Conservation (phyloP, 2,797 vertebrate genomes). For the Sebastes minor region DNA sequence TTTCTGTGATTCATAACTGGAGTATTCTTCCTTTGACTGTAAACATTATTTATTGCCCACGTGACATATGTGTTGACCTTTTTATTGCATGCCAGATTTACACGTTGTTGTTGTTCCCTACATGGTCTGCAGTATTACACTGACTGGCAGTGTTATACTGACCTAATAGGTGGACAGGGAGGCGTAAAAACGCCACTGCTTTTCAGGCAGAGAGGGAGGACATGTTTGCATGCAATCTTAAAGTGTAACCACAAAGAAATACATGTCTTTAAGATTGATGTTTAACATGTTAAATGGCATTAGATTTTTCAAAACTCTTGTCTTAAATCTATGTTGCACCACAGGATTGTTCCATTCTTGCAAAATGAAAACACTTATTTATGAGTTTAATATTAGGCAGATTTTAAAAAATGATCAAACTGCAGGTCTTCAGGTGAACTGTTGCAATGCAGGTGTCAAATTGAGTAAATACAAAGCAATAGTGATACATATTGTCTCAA, state of each 20-base stretch:
- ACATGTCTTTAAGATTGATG: not conserved
- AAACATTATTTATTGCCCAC: not conserved
- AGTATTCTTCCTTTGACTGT: not conserved
- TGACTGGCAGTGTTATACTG: not conserved
- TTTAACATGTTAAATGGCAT: not conserved
- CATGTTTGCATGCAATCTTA: not conserved
- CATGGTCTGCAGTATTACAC: not conserved
- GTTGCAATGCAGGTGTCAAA: not conserved
- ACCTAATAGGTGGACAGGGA: constrained; percentile 3
- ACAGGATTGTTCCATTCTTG: not conserved
- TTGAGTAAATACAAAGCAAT: not conserved
- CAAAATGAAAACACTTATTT: not conserved
- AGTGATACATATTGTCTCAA: not conserved
- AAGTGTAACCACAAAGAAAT: not conserved
- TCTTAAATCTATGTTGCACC: not conserved
- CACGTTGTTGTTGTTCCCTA: not conserved
- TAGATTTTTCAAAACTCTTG: not conserved
- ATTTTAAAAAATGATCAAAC: not conserved
- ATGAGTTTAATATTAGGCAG: not conserved
- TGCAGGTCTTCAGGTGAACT: not conserved
- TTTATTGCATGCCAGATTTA: constrained; percentile 8
- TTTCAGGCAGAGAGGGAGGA: not conserved
- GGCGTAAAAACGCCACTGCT: not conserved
- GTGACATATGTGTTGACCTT: not conserved
- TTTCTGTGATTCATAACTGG: not conserved